These are phyloP conservation scores for Epinephelus lanceolatus DNA, from an alignment of 2,113 vertebrate genomes.

Conservation along the genomic window DNA sequence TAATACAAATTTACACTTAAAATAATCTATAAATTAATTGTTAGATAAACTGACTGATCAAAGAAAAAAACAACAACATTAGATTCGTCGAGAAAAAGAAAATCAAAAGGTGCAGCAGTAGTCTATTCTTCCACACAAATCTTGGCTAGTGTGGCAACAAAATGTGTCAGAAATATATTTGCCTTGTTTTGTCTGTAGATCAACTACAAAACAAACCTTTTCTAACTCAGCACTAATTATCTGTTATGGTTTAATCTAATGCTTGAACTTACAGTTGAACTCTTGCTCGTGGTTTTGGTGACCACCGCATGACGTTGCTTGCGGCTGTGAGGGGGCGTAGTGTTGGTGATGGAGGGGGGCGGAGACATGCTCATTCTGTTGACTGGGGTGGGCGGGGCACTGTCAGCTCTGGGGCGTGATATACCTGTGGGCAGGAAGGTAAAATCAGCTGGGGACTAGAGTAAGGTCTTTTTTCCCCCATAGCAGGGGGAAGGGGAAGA, in stretches of 20 bases:
- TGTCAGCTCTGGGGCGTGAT: constrained; percentile 93
- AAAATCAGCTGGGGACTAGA: not conserved
- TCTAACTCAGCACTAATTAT: not conserved
- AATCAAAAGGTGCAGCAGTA: too few relatives aligned
- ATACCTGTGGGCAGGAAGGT: constrained; percentile 85
- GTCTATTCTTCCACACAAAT: not conserved
- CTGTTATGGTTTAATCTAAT: not conserved
- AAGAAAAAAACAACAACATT: too few relatives aligned
- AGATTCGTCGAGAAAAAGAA: too few relatives aligned
- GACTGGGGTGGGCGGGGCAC: constrained; percentile 93
- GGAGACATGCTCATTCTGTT: constrained; percentile 96
- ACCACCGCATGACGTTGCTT: constrained; percentile 91
- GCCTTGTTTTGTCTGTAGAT: not conserved
- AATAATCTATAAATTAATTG: too few relatives aligned
- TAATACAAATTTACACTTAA: too few relatives aligned
- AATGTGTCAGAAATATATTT: not conserved
- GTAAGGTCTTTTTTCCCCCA: not conserved
- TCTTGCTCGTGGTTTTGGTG: constrained; percentile 92
- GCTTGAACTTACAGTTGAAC: constrained; percentile 87
- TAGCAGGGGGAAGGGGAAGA: too few relatives aligned
- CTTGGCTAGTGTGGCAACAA: not conserved
- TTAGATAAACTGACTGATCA: too few relatives aligned
- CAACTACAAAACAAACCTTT: not conserved
- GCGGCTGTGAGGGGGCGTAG: constrained; percentile 94
- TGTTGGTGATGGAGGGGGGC: constrained; percentile 87